These are phyloP conservation scores for Acestrorhynchus altus DNA, from an alignment of 2,797 vertebrate species.

Conservation along the genomic window DNA sequence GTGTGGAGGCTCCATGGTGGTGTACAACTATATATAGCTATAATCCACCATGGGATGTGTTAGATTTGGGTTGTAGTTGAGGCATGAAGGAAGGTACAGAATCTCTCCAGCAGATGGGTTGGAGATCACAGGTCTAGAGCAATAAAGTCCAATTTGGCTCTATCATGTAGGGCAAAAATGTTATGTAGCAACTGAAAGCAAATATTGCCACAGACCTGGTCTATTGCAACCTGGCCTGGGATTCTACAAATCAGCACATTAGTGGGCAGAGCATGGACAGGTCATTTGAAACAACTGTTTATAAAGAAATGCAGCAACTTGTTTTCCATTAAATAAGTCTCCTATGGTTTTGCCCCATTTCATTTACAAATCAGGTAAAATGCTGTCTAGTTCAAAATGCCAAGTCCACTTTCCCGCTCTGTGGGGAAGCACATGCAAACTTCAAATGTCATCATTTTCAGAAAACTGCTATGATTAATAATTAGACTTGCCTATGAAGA, in stretches of 20 bases:
- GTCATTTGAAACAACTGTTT: background rate
- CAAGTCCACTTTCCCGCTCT: conserved; percentile 12
- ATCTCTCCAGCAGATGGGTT: too few species aligned
- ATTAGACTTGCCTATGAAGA: conserved; percentile 32
- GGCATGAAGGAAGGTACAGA: too few species aligned
- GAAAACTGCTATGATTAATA: conserved; percentile 24
- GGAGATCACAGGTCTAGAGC: too few species aligned
- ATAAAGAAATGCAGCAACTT: background rate
- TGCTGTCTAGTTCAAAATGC: background rate
- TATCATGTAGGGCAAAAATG: too few species aligned
- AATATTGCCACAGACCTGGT: too few species aligned
- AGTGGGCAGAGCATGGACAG: background rate
- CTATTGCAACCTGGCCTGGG: background rate
- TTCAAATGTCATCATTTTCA: conserved; percentile 32
- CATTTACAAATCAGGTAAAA: background rate
- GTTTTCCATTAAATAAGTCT: background rate
- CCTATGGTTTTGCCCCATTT: background rate
- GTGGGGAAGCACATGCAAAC: conserved; percentile 5
- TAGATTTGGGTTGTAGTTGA: too few species aligned
- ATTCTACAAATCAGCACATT: background rate
- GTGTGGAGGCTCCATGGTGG: too few species aligned
- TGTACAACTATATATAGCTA: too few species aligned
- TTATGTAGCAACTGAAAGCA: too few species aligned
- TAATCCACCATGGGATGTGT: too few species aligned
- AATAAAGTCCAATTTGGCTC: too few species aligned